Evolutionary conservation across 1,140 invertebrate genomes (phyloP).

Genomic region (Lepidurus couesii): DNA sequence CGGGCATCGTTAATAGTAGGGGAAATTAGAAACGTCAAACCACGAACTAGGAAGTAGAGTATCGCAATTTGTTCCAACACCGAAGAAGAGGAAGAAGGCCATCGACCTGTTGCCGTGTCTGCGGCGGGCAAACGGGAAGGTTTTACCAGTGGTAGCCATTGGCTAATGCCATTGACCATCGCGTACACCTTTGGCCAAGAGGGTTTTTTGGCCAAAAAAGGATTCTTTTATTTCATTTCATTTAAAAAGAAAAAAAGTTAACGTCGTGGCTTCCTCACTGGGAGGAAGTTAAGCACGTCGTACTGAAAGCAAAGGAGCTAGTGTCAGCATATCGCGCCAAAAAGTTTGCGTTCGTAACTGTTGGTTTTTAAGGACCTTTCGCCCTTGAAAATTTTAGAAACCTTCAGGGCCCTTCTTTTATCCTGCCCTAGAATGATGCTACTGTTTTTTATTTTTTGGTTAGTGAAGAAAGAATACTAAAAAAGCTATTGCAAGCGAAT

Average conservation of each 20-base stretch:
- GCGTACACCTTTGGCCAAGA: neutral
- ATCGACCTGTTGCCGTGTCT: neutral
- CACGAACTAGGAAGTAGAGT: neutral
- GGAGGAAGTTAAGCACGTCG: too few species aligned
- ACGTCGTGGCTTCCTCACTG: too few species aligned
- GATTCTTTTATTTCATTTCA: too few species aligned
- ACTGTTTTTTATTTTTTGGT: neutral
- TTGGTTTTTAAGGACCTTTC: neutral
- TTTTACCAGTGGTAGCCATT: constrained; percentile 1
- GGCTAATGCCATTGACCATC: neutral
- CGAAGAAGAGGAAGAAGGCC: neutral
- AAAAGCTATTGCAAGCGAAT: too few species aligned
- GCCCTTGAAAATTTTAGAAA: neutral
- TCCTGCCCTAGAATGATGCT: neutral
- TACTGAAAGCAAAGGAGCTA: too few species aligned
- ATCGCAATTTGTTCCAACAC: neutral
- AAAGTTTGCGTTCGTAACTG: neutral
- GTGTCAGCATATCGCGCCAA: neutral
- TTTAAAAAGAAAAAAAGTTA: too few species aligned
- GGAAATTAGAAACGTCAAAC: too few species aligned
- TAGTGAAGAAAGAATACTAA: too few species aligned
- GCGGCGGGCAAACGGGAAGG: neutral
- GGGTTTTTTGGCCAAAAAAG: too few species aligned
- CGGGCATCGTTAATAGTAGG: too few species aligned
- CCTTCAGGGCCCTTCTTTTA: neutral